A percentile compares a stretch with the other conserved stretches of the same genome.
Conservation (phyloP, 64 coral and sea anemone species). For the Catalaphyllia jardinei region DNA sequence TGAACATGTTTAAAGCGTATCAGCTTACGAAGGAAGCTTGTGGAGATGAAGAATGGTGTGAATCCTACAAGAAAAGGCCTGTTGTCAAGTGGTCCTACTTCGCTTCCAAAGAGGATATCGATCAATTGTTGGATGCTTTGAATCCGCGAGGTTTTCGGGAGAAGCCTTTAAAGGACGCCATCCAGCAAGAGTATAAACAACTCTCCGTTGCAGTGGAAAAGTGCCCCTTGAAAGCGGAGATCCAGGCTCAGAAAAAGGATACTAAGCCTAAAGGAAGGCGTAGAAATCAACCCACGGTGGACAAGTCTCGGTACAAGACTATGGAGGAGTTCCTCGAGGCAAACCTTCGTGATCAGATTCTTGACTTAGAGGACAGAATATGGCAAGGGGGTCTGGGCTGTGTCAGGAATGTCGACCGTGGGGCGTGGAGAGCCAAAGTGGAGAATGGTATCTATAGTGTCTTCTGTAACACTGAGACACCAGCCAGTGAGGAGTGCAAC, state of each 20-base stretch:
- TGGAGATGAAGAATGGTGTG: constrained; percentile 18
- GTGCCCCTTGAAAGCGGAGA: constrained; percentile 72
- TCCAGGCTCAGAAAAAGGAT: constrained; percentile 54
- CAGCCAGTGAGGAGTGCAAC: neutral
- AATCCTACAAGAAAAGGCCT: constrained; percentile 42
- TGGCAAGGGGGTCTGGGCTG: constrained; percentile 87
- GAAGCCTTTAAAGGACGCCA: constrained; percentile 66
- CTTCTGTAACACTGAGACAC: neutral
- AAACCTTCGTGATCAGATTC: constrained; percentile 88
- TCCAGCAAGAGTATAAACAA: constrained; percentile 74
- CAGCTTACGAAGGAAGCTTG: neutral
- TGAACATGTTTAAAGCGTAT: constrained; percentile 17
- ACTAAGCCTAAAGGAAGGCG: constrained; percentile 32
- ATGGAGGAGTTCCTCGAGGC: constrained; percentile 96
- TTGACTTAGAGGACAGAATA: constrained; percentile 94
- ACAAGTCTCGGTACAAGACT: constrained; percentile 81
- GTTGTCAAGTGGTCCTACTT: constrained; percentile 79
- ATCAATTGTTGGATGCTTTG: constrained; percentile 61
- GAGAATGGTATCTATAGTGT: constrained; percentile 89
- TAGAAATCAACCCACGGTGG: constrained; percentile 68
- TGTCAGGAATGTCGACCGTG: constrained; percentile 57
- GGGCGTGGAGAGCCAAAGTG: constrained; percentile 69
- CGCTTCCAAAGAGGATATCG: constrained; percentile 71
- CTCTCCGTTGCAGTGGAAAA: constrained; percentile 72
- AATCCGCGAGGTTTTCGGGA: constrained; percentile 95